Base-by-base conservation (phyloP, 2,113 vertebrate genomes). In the Zeus faber region DNA sequence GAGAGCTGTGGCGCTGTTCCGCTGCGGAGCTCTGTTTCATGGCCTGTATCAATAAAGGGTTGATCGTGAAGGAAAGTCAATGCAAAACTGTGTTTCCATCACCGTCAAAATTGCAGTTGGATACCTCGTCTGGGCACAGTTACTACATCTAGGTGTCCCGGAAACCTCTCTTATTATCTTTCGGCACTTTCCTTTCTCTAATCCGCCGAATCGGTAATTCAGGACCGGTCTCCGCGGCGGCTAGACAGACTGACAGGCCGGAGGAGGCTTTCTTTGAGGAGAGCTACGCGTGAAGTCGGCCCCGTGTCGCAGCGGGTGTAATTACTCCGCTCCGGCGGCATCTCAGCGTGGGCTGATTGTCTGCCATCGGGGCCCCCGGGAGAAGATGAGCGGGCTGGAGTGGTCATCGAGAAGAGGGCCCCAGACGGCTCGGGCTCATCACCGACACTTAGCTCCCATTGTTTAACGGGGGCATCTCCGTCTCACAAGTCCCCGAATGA, bases 391-490 rank as follows among this genome's bases (percentile, higher is more conserved):
- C 52, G 55, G 64, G 57, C 43, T 21, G 53, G 16, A 62, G 63
- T 41, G 22, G 14, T 44, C 24, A 41, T 37, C 45, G 10, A 14
- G 55, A 18, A 35, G 51, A 47, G 35, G 16, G 75, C 82, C 79
- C 77, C 67, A 20, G 2, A 67, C 61, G 66, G 57, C 49, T 49
- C 29, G n/a, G 33, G 56, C 77, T 88, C 82, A 87, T 87, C 83
- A 84, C 54, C 76, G 18, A 64, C 77, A 75, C 49, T 77, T 48
- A 72, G 50, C 18, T 48, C 48, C 67, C 62, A 75, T 77, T 80
- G 63, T 83, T 79, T 51, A 31, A 11, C 29, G 47, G 33, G 31
- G 56, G 9, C 9, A 27, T 58, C 46, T 53, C 39, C 50, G 46
- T 47, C 59, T 17, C 17, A 24, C 17, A 47, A 47, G 39, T 23